A percentile compares a stretch with the other conserved stretches of the same genome.
phyloP scores from a whole-genome alignment of 2,797 vertebrate genomes.

The Clarias platycephalus region DNA sequence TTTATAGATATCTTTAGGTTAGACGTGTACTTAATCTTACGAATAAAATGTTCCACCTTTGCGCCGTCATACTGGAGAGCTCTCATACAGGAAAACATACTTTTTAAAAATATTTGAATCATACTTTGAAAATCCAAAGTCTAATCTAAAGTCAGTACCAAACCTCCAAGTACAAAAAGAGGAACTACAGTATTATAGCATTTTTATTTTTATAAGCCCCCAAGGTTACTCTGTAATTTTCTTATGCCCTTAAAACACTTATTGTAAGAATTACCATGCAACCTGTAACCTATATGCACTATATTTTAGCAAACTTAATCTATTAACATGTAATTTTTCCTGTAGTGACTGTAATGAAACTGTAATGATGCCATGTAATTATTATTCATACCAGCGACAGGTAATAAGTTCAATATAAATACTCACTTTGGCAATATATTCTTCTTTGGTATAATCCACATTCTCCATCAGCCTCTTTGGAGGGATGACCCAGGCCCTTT shows the following conservation, averaged over 20 bases:
- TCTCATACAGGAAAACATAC: too few species aligned
- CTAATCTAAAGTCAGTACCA: neutral
- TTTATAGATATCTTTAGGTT: neutral
- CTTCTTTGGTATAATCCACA: constrained; percentile 75
- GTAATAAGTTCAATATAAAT: neutral
- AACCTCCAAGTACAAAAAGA: too few species aligned
- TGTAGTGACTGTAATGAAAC: neutral
- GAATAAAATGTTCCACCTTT: too few species aligned
- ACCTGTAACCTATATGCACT: neutral
- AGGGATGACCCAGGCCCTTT: constrained; percentile 85
- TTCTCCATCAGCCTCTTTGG: constrained; percentile 79
- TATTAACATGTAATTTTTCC: neutral
- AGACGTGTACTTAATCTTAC: too few species aligned
- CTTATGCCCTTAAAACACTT: neutral
- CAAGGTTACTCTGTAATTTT: neutral
- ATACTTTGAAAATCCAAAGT: neutral
- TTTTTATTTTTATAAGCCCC: neutral
- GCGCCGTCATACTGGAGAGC: too few species aligned
- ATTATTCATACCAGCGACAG: neutral
- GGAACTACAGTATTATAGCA: neutral
- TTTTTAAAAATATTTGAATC: neutral
- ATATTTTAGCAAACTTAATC: too few species aligned
- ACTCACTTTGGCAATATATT: constrained; percentile 81
- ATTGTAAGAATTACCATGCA: neutral
- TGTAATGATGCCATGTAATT: too few species aligned